Conservation (phyloP, 2,113 vertebrate genomes). For the Pelmatolapia mariae region DNA sequence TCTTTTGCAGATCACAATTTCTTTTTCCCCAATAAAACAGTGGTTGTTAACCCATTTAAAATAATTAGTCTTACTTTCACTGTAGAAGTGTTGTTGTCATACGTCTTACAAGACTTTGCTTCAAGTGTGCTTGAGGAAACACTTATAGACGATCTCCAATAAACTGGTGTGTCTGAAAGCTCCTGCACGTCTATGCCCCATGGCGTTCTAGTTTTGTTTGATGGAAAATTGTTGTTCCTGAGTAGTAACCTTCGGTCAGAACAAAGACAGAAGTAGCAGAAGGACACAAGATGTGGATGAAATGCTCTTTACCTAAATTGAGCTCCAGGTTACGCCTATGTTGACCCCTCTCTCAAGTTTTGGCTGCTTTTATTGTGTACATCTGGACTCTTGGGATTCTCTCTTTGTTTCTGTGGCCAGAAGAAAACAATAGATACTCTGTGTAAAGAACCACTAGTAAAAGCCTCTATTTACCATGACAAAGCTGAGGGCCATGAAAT, state of each 20-base stretch:
- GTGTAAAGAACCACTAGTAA: slow-evolving; percentile 21
- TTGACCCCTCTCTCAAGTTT: background rate
- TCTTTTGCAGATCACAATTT: background rate
- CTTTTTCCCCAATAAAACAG: background rate
- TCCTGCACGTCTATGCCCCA: background rate
- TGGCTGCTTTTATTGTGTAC: slow-evolving; percentile 12
- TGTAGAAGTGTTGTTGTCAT: background rate
- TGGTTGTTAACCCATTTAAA: background rate
- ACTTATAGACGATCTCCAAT: background rate
- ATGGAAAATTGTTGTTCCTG: background rate
- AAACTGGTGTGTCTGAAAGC: background rate
- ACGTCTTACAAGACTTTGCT: background rate
- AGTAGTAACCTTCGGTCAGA: background rate
- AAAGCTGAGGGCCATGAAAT: slow-evolving; percentile 46
- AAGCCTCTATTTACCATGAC: slow-evolving; percentile 59
- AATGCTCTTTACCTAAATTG: background rate
- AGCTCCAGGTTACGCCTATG: slow-evolving; percentile 2
- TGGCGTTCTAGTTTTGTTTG: background rate
- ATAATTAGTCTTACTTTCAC: background rate
- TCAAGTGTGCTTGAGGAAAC: background rate
- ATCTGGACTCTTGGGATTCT: slow-evolving; percentile 28
- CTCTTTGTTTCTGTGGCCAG: slow-evolving; percentile 21
- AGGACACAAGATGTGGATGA: background rate
- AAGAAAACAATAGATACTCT: slow-evolving; percentile 32
- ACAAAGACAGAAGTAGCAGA: background rate